Conservation (phyloP, 2,797 vertebrate species). For the Thripadectes ignobilis region DNA sequence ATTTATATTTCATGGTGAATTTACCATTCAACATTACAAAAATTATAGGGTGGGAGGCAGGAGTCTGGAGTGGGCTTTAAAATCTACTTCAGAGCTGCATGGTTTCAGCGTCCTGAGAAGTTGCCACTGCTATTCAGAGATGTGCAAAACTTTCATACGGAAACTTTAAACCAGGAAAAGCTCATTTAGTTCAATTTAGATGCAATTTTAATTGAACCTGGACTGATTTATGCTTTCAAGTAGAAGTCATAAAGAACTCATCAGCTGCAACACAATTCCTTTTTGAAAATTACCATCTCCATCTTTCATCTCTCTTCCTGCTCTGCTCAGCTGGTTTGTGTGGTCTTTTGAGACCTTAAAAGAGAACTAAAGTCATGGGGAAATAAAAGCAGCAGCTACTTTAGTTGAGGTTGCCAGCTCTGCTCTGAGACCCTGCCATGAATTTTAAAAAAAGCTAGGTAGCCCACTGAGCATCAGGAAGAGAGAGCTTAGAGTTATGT, state of each 20-base stretch:
- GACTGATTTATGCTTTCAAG: conserved; percentile 32
- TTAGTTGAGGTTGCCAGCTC: neutral
- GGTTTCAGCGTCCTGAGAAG: neutral
- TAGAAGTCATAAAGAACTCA: conserved; percentile 19
- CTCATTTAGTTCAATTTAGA: conserved; percentile 20
- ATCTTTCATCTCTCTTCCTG: conserved; percentile 55
- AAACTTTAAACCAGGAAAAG: neutral
- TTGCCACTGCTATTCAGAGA: conserved; percentile 52
- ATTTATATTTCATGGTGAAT: neutral
- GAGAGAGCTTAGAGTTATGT: conserved; percentile 19
- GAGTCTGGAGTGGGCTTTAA: neutral
- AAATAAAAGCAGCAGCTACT: conserved; percentile 50
- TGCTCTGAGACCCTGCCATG: conserved; percentile 9
- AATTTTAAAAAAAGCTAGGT: conserved; percentile 19
- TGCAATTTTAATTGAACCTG: conserved; percentile 49
- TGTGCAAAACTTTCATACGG: conserved; percentile 10
- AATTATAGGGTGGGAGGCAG: rapidly evolving
- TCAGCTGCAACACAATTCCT: neutral
- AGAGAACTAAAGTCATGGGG: neutral
- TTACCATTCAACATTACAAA: neutral
- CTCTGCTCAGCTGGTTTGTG: conserved; percentile 18
- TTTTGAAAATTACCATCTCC: conserved; percentile 16
- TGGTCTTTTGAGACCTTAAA: conserved; percentile 41
- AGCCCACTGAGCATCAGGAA: conserved; percentile 35
- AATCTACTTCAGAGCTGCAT: neutral